phyloP scores from a whole-genome alignment of 1,140 invertebrate species.

The Thaumatotibia leucotreta region DNA sequence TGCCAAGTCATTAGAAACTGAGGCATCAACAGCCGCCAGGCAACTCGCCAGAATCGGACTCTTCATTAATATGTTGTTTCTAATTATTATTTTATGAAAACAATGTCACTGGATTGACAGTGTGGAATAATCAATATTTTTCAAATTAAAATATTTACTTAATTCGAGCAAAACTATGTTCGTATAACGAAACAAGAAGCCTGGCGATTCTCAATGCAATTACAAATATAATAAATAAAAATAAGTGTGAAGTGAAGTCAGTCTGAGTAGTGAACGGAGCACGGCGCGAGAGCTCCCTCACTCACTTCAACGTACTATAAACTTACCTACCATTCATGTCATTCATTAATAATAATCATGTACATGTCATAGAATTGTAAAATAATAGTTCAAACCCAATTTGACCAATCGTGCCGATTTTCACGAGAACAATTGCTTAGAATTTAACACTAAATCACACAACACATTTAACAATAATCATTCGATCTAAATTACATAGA shows the following conservation, averaged over 20 bases:
- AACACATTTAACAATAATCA: constrained; percentile 40
- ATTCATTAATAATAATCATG: background rate
- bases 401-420: constrained; percentile 29
- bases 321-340: background rate
- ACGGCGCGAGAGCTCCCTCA: background rate
- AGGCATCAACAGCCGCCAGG: background rate
- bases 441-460: constrained; percentile 56
- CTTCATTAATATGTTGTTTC: background rate
- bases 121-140: too few relatives aligned
- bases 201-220: background rate
- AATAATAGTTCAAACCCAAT: constrained; percentile 21
- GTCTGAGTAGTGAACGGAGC: background rate
- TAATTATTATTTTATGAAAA: too few relatives aligned
- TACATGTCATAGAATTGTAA: constrained; percentile 7
- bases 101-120: too few relatives aligned
- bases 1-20: background rate
- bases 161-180: background rate
- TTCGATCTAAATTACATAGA: constrained; percentile 51
- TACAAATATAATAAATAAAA: constrained; percentile 6
- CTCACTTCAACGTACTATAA: background rate
- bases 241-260: constrained; percentile 4
- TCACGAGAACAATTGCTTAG: constrained; percentile 31
- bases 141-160: background rate
- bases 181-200: background rate
- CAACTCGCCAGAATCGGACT: background rate